A percentile compares a stretch with the other conserved stretches of the same genome.
phyloP scores from a whole-genome alignment of 2,113 vertebrate species.

The Amblyornis subalaris region DNA sequence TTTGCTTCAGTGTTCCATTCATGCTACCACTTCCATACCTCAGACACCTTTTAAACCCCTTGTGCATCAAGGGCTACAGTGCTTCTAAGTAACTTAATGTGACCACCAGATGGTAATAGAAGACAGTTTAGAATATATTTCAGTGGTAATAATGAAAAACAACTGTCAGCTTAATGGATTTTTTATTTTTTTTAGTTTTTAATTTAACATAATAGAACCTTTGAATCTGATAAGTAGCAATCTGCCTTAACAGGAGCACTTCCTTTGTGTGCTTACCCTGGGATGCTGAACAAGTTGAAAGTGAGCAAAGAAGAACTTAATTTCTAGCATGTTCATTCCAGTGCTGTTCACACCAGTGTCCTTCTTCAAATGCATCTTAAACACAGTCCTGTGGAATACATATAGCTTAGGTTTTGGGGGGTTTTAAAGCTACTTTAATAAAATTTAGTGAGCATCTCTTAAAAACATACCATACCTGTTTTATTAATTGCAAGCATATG shows the following conservation, averaged over 20 bases:
- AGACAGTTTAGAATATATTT: not conserved
- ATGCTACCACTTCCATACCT: not conserved
- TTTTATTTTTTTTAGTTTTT: not conserved
- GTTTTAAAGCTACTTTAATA: not conserved
- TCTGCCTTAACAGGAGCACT: not conserved
- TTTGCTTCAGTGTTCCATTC: not conserved
- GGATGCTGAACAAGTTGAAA: not conserved
- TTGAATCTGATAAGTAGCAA: not conserved
- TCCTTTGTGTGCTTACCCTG: not conserved
- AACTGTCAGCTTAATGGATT: not conserved
- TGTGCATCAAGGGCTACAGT: not conserved
- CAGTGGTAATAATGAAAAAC: not conserved
- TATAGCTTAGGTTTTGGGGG: not conserved
- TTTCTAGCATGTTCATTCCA: not conserved
- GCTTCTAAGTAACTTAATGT: not conserved
- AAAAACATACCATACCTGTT: not conserved
- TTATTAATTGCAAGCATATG: not conserved
- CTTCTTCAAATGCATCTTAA: not conserved
- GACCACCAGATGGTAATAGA: constrained; percentile 50
- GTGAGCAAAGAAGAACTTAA: not conserved
- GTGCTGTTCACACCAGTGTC: not conserved
- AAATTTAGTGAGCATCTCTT: not conserved
- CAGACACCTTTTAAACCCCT: not conserved
- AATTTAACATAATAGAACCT: not conserved
- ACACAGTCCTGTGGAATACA: not conserved